These are phyloP conservation scores for Sorex maritimensis DNA, from an alignment of 2,797 vertebrate species.

Conservation along the genomic window DNA sequence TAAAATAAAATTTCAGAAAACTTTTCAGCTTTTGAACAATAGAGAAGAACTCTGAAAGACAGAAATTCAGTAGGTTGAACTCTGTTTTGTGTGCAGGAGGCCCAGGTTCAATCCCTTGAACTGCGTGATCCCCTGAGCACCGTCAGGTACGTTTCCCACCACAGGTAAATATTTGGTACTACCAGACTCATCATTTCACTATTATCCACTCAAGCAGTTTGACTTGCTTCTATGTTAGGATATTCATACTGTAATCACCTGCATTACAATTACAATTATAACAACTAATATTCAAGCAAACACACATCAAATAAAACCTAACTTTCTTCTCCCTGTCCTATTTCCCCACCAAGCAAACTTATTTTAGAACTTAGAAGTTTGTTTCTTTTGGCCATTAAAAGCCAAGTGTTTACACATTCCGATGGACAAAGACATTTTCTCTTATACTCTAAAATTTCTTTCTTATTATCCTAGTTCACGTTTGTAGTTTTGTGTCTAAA, in stretches of 20 bases:
- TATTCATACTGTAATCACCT: not conserved
- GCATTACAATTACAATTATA: not conserved
- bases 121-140: too few relatives aligned
- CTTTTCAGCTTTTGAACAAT: not conserved
- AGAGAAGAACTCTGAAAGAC: slow-evolving; percentile 19
- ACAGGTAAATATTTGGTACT: not conserved
- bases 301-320: not conserved
- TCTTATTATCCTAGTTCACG: slow-evolving; percentile 1
- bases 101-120: too few relatives aligned
- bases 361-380: slow-evolving; percentile 43
- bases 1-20: not conserved
- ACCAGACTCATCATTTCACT: not conserved
- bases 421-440: slow-evolving; percentile 49
- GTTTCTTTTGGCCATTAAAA: slow-evolving; percentile 29
- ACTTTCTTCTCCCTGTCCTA: not conserved
- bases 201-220: not conserved
- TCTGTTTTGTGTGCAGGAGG: too few relatives aligned
- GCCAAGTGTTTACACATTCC: slow-evolving; percentile 35
- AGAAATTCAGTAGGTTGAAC: not conserved
- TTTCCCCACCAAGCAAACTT: slow-evolving; percentile 7
- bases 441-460: slow-evolving; percentile 1
- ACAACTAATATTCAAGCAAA: not conserved
- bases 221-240: not conserved
- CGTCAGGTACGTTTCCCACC: too few relatives aligned
- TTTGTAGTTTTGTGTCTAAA: slow-evolving; percentile 36